Evolutionary conservation across 2,113 vertebrate species (phyloP).

Genomic region (Sturnira hondurensis): DNA sequence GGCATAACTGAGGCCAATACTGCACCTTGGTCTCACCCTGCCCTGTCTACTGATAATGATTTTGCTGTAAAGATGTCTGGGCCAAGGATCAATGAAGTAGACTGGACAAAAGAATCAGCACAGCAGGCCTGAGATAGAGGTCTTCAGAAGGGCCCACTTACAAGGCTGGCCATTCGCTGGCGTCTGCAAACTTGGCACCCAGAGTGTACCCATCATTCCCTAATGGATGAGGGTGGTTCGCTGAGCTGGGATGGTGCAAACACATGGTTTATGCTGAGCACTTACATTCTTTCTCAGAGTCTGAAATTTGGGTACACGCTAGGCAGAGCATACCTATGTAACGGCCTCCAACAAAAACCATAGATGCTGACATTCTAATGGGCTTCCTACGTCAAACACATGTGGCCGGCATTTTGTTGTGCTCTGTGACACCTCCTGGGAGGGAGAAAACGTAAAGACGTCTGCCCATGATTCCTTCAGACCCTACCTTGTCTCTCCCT

Average conservation of each 20-base stretch:
- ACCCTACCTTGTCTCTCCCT: too few species aligned
- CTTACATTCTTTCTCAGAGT: background rate
- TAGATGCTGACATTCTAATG: background rate
- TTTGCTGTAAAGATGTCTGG: background rate
- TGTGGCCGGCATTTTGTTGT: background rate
- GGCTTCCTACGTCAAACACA: background rate
- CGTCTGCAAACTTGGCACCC: background rate
- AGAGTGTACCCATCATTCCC: background rate
- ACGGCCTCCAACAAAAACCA: background rate
- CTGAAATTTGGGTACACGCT: too few species aligned
- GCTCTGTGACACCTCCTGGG: background rate
- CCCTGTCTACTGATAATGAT: background rate
- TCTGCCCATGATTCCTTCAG: background rate
- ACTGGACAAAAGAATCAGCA: background rate
- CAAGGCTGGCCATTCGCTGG: background rate
- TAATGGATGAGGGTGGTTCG: background rate
- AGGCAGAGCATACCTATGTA: background rate
- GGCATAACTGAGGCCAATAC: background rate
- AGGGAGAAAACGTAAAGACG: background rate
- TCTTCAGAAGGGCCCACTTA: background rate
- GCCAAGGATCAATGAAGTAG: background rate
- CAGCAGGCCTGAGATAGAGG: background rate
- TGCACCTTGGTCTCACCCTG: background rate
- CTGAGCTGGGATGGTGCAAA: background rate
- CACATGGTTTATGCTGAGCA: background rate